A percentile compares a stretch with the other conserved stretches of the same genome.
phyloP scores from a whole-genome alignment of 2,113 vertebrate genomes.

The Dendropsophus ebraccatus region DNA sequence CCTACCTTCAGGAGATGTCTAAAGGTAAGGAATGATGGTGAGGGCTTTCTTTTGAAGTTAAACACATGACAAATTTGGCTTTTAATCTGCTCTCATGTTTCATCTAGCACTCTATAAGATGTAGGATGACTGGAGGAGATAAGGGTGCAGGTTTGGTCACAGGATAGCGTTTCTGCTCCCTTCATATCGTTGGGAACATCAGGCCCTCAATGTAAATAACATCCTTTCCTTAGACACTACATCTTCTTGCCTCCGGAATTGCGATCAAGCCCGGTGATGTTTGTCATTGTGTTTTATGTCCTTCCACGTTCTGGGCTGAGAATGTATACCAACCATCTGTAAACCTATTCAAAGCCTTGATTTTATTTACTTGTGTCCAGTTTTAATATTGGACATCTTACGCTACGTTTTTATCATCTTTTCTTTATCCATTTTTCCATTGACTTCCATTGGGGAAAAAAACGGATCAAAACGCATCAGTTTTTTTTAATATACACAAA shows the following conservation, averaged over 20 bases:
- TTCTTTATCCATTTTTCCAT: too few relatives aligned
- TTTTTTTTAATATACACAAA: too few relatives aligned
- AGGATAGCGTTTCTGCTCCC: constrained; percentile 22
- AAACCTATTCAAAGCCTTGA: background rate
- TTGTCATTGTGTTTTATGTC: background rate
- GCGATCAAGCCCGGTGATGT: background rate
- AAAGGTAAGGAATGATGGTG: constrained; percentile 53
- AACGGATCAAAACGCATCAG: too few relatives aligned
- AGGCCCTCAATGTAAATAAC: constrained; percentile 1
- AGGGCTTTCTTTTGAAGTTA: constrained; percentile 58
- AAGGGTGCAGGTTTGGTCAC: constrained; percentile 47
- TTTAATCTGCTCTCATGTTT: constrained; percentile 55
- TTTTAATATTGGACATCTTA: background rate
- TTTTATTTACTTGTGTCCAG: background rate
- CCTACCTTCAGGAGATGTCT: constrained; percentile 55
- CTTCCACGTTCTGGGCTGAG: background rate
- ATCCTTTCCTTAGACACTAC: background rate
- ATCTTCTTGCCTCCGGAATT: background rate
- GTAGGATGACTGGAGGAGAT: constrained; percentile 46
- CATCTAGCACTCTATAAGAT: constrained; percentile 44
- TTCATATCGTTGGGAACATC: constrained; percentile 33
- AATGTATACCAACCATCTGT: background rate
- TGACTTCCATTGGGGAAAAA: too few relatives aligned
- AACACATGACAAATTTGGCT: constrained; percentile 57
- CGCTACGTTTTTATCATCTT: too few relatives aligned